Conservation (phyloP, 2,113 vertebrate species). For the Sylvia atricapilla region DNA sequence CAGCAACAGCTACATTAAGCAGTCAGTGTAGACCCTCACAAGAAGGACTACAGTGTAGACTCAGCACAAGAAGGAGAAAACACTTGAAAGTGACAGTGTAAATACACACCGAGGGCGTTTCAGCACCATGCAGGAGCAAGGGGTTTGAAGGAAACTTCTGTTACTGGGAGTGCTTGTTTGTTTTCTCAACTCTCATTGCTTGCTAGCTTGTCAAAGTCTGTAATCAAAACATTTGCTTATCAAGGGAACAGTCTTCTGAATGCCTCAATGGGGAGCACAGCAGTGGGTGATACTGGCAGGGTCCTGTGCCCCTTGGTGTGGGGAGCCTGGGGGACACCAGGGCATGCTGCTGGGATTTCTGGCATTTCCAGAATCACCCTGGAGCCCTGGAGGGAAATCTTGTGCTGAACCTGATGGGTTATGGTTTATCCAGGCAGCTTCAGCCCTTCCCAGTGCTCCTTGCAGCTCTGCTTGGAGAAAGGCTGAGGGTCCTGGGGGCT, state of each 20-base stretch:
- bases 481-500: not conserved
- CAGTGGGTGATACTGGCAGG: not conserved
- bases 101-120: not conserved
- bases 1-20: not conserved
- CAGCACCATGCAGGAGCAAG: not conserved
- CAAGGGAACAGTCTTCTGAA: not conserved
- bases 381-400: not conserved
- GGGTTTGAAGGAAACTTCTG: not conserved
- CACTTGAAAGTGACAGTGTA: not conserved
- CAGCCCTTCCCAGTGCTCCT: not conserved
- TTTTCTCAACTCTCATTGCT: not conserved
- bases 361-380: rapidly evolving
- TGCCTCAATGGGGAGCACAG: rapidly evolving
- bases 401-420: rapidly evolving
- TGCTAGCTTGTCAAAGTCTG: not conserved
- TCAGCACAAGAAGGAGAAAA: not conserved
- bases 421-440: not conserved
- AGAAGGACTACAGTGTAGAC: too few relatives aligned
- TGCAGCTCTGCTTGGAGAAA: not conserved
- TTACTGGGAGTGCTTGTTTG: not conserved
- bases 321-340: rapidly evolving
- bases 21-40: not conserved
- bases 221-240: not conserved
- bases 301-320: rapidly evolving
- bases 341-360: not conserved